Conservation (phyloP, 2,797 vertebrate genomes). For the Cephalopachus bancanus region DNA sequence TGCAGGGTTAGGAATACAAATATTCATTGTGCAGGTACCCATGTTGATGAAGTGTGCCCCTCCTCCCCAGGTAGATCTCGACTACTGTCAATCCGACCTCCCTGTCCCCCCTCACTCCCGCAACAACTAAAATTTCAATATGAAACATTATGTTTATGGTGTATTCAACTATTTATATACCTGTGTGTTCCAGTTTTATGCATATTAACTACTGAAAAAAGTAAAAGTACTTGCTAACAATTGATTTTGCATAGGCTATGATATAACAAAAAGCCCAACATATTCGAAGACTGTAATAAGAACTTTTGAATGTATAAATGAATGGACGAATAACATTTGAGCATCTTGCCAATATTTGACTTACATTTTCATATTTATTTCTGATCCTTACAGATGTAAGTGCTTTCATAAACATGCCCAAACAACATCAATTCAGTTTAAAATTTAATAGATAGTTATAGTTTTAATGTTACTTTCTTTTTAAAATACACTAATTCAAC, state of each 20-base stretch:
- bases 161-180: neutral
- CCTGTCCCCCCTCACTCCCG: no score
- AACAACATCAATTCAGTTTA: neutral
- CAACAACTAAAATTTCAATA: neutral
- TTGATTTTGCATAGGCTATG: neutral
- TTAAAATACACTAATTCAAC: neutral
- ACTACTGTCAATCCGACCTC: no score
- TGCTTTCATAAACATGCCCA: neutral
- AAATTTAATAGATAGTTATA: neutral
- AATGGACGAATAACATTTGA: neutral
- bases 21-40: no score
- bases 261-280: neutral
- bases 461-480: neutral
- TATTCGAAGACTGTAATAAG: neutral
- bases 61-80: no score
- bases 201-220: neutral
- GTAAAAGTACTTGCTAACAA: neutral
- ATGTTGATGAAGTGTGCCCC: no score
- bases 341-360: neutral
- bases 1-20: no score
- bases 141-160: neutral
- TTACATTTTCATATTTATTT: neutral
- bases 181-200: neutral
- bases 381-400: neutral
- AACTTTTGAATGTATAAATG: neutral